Evolutionary conservation across 1,140 invertebrate genomes (phyloP), one percentile per base, ranked within the genome.

Genomic region (Bathynomus jamesi): DNA sequence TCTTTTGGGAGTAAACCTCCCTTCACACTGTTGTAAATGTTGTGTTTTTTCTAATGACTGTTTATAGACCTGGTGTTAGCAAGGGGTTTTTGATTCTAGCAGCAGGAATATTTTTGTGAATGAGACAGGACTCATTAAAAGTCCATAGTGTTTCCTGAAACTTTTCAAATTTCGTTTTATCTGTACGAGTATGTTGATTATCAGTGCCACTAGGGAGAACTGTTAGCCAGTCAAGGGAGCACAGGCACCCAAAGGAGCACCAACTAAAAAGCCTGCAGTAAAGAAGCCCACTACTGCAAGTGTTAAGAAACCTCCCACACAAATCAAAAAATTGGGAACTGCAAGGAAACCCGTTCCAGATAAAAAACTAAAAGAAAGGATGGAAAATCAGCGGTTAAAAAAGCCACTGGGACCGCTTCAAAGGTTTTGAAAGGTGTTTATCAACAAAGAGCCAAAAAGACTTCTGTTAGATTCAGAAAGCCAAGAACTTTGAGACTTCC

Each of bases 401-500:
- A 53, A 5, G 40, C 40, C 13, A 5, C 21, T 53, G 40, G 40
- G 11, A 5, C 5, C 21, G 40, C 40, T 21, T 2, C 40, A 1
- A 53, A 53, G 40, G 40, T 96, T 62, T 84, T 94, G 61, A 96
- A 95, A 83, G 95, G 95, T 75, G 87, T 89, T 75, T 89, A 93
- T 87, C 91, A 91, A 75, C 95, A 93, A 31, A 85, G 93, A 29
- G 87, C 88, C 0, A 87, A 92, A 72, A 97, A 98, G 84, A 98
- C 94, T 27, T 91, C 91, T 0, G 95, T 98, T 40, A 91, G 95
- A 78, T 99, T 99, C 87, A 89, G 89, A 78, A 86, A 94, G 68
- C 97, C 96, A 4, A 93, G 91, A 78, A 99, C 96, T 31, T 89
- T 97, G 83, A 89, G 89, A 78, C 88, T 94, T 63, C 89, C 90